Evolutionary conservation across 2,888 invertebrate species (phyloP).

Genomic region (Lamellibrachia satsuma): DNA sequence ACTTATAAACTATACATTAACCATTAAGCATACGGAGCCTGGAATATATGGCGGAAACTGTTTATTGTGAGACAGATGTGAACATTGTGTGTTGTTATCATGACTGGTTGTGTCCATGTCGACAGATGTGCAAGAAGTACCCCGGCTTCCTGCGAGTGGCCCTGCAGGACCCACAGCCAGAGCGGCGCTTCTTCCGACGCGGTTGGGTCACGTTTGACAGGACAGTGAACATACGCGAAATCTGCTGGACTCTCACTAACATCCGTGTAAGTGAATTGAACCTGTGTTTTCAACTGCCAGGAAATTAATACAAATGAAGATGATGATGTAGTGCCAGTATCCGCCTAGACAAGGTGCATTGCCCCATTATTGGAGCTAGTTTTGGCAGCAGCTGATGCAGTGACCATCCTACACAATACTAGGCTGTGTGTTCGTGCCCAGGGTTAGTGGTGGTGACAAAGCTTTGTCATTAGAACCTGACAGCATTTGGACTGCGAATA

Average conservation of each 20-base stretch:
- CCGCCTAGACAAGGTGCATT: no score
- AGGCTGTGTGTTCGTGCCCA: neutral
- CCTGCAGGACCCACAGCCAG: conserved; percentile 95
- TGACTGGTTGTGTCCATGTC: neutral
- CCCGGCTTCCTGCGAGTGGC: conserved; percentile 95
- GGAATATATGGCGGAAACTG: no score
- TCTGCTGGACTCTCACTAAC: conserved; percentile 98
- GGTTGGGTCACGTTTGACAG: conserved; percentile 98
- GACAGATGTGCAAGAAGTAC: conserved; percentile 79
- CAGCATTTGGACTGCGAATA: neutral
- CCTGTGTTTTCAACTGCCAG: conserved; percentile 39
- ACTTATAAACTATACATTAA: no score
- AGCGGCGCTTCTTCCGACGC: conserved; percentile 93
- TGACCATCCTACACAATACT: neutral
- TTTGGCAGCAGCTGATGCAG: no score
- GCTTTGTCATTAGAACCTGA: neutral
- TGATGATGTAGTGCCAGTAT: no score
- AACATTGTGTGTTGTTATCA: neutral
- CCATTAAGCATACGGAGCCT: no score
- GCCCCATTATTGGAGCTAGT: no score
- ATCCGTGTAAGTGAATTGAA: conserved; percentile 75
- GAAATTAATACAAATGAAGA: neutral
- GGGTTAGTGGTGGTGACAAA: neutral
- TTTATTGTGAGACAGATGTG: no score
- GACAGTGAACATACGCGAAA: conserved; percentile 97